Evolutionary conservation across 2,888 invertebrate species (phyloP), one percentile per base, ranked within the genome.

Genomic region (Tupiocoris notatus): DNA sequence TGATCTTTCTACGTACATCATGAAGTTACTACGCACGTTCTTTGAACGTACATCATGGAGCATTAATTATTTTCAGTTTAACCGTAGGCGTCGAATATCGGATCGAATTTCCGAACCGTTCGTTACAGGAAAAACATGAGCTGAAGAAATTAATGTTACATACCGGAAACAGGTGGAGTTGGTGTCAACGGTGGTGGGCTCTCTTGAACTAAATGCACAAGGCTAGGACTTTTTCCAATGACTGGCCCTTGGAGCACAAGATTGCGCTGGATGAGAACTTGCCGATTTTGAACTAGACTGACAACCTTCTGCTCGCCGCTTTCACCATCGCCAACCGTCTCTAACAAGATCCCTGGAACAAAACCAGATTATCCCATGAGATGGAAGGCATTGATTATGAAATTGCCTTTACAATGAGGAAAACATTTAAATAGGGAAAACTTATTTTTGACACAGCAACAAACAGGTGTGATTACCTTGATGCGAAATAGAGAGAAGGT

Each of bases 241-340:
- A 76, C 68, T 0, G 76, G 76, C 22, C 76, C 76, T 57, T 76
- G 76, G 16, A 77, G 73, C 7, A 78, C 78, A 16, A 78, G 77
- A 63, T 78, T 78, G 57, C 78, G 64, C 63, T 78, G 78, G 16
- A 78, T 77, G 58, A 78, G 77, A 58, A 78, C 75, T n/a, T 77
- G 75, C 1, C 78, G 75, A 59, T 78, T 78, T 57, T 78, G 78
- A 20, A 78, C 78, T 22, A 77, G 63, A 57, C 76, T 76, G 39
- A 78, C 76, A 39, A 78, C 67, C 59, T 78, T 78, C 56, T 77
- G 77, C 39, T 78, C 78, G 20, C 77, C 71, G 23, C 59, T 75
- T n/a, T 79, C 79, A 9, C 68, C 25, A 56, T 78, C 79, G 1
- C 76, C 79, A 6, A 79, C 79, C 2, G 79, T 78, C 39, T 79